These are phyloP conservation scores for Adelognathus sp. DNA, from an alignment of 2,888 invertebrate genomes.

Conservation along the genomic window DNA sequence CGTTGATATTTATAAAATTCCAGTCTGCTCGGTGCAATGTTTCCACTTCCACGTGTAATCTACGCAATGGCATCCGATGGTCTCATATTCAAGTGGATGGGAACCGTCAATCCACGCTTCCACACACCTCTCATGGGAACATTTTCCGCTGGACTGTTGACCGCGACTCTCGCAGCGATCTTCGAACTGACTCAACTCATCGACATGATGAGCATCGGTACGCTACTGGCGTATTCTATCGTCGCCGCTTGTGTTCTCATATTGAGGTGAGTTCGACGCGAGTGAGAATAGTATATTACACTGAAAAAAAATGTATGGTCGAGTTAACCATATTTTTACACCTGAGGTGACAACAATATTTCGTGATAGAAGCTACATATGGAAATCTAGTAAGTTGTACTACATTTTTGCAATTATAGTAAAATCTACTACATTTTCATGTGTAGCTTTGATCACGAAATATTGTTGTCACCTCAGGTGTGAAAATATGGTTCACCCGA, in stretches of 20 bases:
- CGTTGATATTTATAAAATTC: slow-evolving; percentile 49
- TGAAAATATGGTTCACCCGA: no score
- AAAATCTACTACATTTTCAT: no score
- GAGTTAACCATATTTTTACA: no score
- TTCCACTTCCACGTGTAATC: slow-evolving; percentile 91
- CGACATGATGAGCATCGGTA: slow-evolving; percentile 95
- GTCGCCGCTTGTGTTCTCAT: slow-evolving; percentile 94
- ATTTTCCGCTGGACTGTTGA: slow-evolving; percentile 86
- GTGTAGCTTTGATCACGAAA: no score
- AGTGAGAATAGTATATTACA: slow-evolving; percentile 1
- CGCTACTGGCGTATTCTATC: slow-evolving; percentile 93
- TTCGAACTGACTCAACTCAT: slow-evolving; percentile 92
- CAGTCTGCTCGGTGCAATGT: slow-evolving; percentile 91
- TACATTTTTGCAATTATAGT: no score
- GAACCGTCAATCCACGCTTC: slow-evolving; percentile 86
- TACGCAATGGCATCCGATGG: slow-evolving; percentile 95
- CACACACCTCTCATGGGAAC: slow-evolving; percentile 90
- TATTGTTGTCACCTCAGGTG: no score
- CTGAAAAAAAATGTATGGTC: no score
- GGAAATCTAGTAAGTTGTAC: no score
- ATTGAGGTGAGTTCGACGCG: slow-evolving; percentile 84
- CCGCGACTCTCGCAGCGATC: slow-evolving; percentile 90
- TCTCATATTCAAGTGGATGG: slow-evolving; percentile 88
- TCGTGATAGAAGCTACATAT: no score
- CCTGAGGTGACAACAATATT: no score